phyloP scores from a whole-genome alignment of 2,888 invertebrate species.

The Chloroclysta siterata region DNA sequence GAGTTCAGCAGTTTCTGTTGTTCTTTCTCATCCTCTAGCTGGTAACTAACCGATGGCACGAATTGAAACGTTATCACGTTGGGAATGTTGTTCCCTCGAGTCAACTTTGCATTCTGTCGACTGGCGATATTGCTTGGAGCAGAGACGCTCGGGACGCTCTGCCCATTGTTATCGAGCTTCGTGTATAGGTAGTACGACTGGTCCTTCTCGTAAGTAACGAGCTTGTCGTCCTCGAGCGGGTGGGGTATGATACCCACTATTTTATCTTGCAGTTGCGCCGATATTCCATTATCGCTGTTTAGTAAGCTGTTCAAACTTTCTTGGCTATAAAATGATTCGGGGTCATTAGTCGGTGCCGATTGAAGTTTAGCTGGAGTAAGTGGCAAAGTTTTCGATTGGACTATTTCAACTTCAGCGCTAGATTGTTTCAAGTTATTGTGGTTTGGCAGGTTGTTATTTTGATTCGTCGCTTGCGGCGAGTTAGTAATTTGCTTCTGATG shows the following conservation, averaged over 20 bases:
- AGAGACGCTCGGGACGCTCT: conserved; percentile 43
- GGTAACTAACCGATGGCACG: conserved; percentile 71
- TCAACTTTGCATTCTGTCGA: conserved; percentile 27
- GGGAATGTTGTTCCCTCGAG: conserved; percentile 45
- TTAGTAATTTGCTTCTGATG: conserved; percentile 32
- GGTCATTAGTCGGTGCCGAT: conserved; percentile 51
- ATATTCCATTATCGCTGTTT: conserved; percentile 65
- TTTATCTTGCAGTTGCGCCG: conserved; percentile 74
- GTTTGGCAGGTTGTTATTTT: conserved; percentile 41
- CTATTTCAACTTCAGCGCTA: conserved; percentile 61
- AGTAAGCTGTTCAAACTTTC: conserved; percentile 60
- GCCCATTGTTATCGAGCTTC: conserved; percentile 58
- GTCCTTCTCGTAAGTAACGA: conserved; percentile 73
- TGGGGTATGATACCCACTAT: conserved; percentile 74
- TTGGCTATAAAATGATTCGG: conserved; percentile 54
- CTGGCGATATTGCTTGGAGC: conserved; percentile 34
- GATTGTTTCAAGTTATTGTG: conserved; percentile 49
- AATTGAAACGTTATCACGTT: conserved; percentile 63
- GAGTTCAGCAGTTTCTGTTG: conserved; percentile 65
- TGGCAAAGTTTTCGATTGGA: conserved; percentile 61
- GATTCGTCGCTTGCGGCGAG: conserved; percentile 37
- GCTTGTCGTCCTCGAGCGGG: conserved; percentile 69
- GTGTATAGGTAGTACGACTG: conserved; percentile 73
- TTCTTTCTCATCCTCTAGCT: conserved; percentile 68
- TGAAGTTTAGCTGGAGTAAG: conserved; percentile 58